Evolutionary conservation across 2,113 vertebrate species (phyloP).

Genomic region (Amia ocellicauda): DNA sequence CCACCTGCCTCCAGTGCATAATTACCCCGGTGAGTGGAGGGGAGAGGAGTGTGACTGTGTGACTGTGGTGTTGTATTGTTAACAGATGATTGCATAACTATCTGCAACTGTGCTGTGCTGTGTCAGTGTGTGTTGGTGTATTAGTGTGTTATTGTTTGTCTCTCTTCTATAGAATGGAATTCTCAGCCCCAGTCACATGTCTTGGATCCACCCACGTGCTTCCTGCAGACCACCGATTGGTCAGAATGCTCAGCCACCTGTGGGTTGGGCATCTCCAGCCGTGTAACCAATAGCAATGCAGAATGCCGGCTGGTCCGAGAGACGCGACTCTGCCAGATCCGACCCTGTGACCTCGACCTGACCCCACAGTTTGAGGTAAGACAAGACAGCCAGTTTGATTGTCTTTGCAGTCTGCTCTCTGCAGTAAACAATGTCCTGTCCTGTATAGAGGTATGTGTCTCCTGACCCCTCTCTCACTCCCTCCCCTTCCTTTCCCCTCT

Average conservation of each 20-base stretch:
- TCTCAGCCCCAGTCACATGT: constrained; percentile 29
- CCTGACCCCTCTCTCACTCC: too few species aligned
- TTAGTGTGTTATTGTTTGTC: background rate
- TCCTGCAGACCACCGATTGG: constrained; percentile 60
- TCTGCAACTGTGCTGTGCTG: background rate
- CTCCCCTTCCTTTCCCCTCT: background rate
- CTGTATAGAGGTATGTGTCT: too few species aligned
- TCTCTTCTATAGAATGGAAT: constrained; percentile 39
- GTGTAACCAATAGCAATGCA: constrained; percentile 60
- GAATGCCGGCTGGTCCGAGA: constrained; percentile 57
- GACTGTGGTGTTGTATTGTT: too few species aligned
- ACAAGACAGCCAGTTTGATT: background rate
- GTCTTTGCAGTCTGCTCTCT: background rate
- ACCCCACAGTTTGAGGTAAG: constrained; percentile 44
- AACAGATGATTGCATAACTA: too few species aligned
- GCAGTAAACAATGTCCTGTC: background rate
- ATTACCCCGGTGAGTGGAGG: constrained; percentile 46
- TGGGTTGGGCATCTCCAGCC: constrained; percentile 65
- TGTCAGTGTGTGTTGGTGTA: background rate
- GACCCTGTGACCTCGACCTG: constrained; percentile 39
- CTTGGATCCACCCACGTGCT: constrained; percentile 39
- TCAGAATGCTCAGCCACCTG: constrained; percentile 63
- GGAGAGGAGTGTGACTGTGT: background rate
- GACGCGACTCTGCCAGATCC: constrained; percentile 60
- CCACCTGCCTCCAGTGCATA: constrained; percentile 10